Percentiles rank a stretch among this genome's conserved stretches.
Conservation (phyloP, 2,113 vertebrate genomes). For the Tachycineta bicolor region DNA sequence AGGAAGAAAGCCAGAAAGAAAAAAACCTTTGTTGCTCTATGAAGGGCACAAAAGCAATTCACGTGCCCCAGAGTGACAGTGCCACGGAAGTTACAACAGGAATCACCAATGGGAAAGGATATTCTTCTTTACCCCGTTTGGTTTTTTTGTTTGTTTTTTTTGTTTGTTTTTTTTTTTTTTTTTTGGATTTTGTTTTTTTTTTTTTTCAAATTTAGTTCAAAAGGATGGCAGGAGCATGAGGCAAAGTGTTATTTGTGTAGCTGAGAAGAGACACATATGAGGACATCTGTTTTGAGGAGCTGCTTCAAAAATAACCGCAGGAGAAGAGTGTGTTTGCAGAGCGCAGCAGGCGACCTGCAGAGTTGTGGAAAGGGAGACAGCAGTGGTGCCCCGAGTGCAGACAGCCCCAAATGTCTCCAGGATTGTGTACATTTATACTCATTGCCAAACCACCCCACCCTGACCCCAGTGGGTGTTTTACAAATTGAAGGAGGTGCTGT, state of each 20-base stretch:
- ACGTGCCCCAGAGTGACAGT: neutral
- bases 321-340: neutral
- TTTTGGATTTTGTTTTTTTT: neutral
- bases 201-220: neutral
- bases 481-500: neutral
- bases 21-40: neutral
- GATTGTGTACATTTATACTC: neutral
- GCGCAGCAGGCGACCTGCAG: neutral
- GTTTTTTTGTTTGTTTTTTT: too few species aligned
- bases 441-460: neutral
- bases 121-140: neutral
- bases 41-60: neutral
- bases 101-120: neutral
- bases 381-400: neutral
- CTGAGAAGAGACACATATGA: neutral
- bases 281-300: conserved; percentile 24
- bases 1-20: neutral
- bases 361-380: neutral
- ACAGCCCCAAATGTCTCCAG: neutral
- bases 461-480: neutral
- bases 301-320: conserved; percentile 36
- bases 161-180: neutral
- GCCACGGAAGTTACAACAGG: neutral
- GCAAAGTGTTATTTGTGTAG: conserved; percentile 16
- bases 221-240: neutral